Conservation (phyloP, 92 coral and sea anemone species). For the Zoanthus solanderi region DNA sequence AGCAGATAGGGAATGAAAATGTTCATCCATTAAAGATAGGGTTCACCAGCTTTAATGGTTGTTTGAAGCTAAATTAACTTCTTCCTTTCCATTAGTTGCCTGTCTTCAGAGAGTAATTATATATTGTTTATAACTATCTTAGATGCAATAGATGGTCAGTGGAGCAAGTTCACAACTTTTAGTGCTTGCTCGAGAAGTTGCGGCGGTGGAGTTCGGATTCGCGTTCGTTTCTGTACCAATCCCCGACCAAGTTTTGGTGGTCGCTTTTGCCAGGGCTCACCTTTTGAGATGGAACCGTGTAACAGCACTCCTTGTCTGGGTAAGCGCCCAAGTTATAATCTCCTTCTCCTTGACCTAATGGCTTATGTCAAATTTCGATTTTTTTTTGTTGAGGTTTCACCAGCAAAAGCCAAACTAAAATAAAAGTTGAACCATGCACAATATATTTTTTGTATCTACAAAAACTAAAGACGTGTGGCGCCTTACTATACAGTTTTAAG, state of each 20-base stretch:
- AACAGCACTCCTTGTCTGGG: slow-evolving; percentile 24
- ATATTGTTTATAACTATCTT: neutral
- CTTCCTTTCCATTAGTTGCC: neutral
- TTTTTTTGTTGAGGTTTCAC: no score
- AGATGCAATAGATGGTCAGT: neutral
- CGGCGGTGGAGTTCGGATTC: neutral
- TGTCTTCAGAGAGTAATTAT: no score
- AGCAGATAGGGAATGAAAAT: no score
- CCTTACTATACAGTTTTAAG: no score
- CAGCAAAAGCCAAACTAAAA: no score
- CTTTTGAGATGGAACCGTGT: slow-evolving; percentile 18
- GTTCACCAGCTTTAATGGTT: no score
- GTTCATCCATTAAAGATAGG: no score
- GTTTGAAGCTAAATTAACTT: neutral
- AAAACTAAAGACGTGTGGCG: no score
- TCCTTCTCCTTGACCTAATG: no score
- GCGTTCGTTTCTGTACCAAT: slow-evolving; percentile 27
- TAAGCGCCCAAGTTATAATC: neutral
- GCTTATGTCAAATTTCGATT: no score
- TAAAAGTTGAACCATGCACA: no score
- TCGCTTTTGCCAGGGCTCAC: slow-evolving; percentile 42
- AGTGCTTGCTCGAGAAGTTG: slow-evolving; percentile 10
- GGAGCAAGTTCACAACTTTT: neutral
- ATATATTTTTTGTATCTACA: no score
- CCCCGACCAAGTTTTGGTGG: slow-evolving; percentile 47